Evolutionary conservation across 2,888 invertebrate genomes (phyloP).

Genomic region (Oscheius sp.): DNA sequence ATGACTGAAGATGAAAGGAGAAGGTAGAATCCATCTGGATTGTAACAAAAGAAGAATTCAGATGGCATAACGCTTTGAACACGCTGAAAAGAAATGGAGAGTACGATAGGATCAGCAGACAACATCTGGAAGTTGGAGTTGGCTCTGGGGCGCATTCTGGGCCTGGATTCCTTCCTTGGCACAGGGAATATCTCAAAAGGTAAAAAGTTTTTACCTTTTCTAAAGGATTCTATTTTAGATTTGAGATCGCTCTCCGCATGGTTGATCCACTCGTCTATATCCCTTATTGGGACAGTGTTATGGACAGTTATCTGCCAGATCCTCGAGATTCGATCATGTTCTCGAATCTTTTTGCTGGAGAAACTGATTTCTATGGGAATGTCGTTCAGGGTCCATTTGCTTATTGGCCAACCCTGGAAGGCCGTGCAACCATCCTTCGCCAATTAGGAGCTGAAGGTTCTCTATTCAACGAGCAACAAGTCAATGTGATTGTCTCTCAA

Average conservation of each 20-base stretch:
- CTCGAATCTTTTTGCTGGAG: conserved; percentile 69
- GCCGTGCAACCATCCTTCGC: conserved; percentile 63
- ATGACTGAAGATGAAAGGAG: conserved; percentile 67
- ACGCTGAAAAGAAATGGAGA: conserved; percentile 66
- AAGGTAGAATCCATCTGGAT: conserved; percentile 26
- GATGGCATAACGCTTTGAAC: conserved; percentile 67
- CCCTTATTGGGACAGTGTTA: conserved; percentile 72
- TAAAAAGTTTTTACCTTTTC: neutral
- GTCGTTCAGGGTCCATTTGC: conserved; percentile 67
- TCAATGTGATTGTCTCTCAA: conserved; percentile 64
- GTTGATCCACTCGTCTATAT: conserved; percentile 70
- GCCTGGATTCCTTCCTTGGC: conserved; percentile 69
- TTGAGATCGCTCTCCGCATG: conserved; percentile 67
- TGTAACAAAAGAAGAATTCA: conserved; percentile 17
- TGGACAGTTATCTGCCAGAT: conserved; percentile 70
- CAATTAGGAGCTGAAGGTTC: conserved; percentile 63
- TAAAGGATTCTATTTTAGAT: conserved; percentile 43
- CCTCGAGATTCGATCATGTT: conserved; percentile 70
- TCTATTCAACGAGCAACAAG: conserved; percentile 60
- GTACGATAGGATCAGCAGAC: conserved; percentile 62
- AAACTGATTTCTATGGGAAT: conserved; percentile 62
- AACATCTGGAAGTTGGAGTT: conserved; percentile 62
- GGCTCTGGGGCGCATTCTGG: conserved; percentile 67
- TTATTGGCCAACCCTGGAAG: conserved; percentile 68
- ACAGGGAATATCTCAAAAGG: conserved; percentile 63